These are phyloP conservation scores for Chironex yamaguchii DNA, from an alignment of 30 jellyfish, hydroid and myxozoan species.

Conservation along the genomic window DNA sequence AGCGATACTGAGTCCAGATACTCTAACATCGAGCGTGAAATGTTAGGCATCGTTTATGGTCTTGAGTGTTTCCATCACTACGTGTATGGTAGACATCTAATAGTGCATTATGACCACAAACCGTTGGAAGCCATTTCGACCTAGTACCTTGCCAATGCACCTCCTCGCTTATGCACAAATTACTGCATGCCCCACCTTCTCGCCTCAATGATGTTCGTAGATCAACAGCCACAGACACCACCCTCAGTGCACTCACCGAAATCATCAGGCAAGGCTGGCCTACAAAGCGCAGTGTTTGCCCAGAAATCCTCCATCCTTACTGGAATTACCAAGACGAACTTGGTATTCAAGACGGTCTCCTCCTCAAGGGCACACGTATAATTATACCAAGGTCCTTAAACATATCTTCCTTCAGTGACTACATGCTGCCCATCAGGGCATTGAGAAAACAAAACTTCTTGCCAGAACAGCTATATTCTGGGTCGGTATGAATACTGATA, in stretches of 20 bases:
- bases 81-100: constrained; percentile 15
- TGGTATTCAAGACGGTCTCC: constrained; percentile 7
- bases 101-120: constrained; percentile 14
- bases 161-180: constrained; percentile 17
- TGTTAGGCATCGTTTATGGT: constrained; percentile 11
- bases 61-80: constrained; percentile 25
- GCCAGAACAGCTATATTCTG: constrained; percentile 44
- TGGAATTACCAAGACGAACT: constrained; percentile 25
- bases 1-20: constrained; percentile 4
- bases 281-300: background rate
- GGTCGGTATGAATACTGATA: constrained; percentile 20
- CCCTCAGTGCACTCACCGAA: constrained; percentile 16
- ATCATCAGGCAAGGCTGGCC: constrained; percentile 23
- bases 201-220: constrained; percentile 3
- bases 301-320: background rate
- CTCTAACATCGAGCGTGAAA: constrained; percentile 19
- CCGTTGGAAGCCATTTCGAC: constrained; percentile 6
- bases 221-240: constrained; percentile 5
- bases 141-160: constrained; percentile 21
- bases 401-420: constrained; percentile 7
- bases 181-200: constrained; percentile 22
- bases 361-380: constrained; percentile 9
- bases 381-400: constrained; percentile 11
- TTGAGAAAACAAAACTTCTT: constrained; percentile 10
- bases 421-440: constrained; percentile 52